These are phyloP conservation scores for Nomada ferruginata DNA, from an alignment of 2,888 invertebrate genomes.

Conservation along the genomic window DNA sequence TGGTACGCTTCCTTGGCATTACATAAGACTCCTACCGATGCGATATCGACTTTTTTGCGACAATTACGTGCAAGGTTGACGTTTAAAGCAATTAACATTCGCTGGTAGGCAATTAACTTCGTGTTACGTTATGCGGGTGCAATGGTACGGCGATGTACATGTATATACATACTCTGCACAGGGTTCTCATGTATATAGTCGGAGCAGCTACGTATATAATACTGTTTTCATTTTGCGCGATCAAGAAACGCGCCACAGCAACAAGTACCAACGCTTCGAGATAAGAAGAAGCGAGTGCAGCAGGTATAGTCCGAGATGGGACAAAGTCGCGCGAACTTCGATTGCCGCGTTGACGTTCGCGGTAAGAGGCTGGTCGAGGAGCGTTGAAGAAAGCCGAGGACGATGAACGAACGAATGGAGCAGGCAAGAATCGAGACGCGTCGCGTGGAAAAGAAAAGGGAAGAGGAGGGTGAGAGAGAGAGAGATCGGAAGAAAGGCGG, in stretches of 20 bases:
- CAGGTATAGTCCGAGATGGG: background rate
- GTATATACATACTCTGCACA: background rate
- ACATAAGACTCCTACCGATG: background rate
- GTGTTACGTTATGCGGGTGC: constrained; percentile 43
- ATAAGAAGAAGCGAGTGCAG: constrained; percentile 16
- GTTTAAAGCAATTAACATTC: constrained; percentile 49
- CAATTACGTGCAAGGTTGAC: constrained; percentile 54
- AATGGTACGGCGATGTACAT: constrained; percentile 35
- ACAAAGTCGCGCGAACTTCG: background rate
- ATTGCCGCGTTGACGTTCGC: constrained; percentile 2
- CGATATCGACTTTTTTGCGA: constrained; percentile 37
- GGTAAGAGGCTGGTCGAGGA: background rate
- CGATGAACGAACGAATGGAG: background rate
- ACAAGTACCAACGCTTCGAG: constrained; percentile 51
- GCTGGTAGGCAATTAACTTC: constrained; percentile 63
- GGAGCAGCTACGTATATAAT: no score
- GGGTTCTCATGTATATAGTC: no score
- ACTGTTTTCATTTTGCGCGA: constrained; percentile 16
- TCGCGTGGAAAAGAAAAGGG: background rate
- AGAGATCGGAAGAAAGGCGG: constrained; percentile 15
- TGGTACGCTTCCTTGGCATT: background rate
- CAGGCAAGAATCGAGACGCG: background rate
- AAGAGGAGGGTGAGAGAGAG: background rate
- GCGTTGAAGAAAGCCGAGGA: background rate
- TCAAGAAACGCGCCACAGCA: constrained; percentile 43